Percentiles rank a stretch among this genome's conserved stretches.
These are phyloP conservation scores for Schizaphis graminum DNA, from an alignment of 2,888 invertebrate species.

Conservation along the genomic window DNA sequence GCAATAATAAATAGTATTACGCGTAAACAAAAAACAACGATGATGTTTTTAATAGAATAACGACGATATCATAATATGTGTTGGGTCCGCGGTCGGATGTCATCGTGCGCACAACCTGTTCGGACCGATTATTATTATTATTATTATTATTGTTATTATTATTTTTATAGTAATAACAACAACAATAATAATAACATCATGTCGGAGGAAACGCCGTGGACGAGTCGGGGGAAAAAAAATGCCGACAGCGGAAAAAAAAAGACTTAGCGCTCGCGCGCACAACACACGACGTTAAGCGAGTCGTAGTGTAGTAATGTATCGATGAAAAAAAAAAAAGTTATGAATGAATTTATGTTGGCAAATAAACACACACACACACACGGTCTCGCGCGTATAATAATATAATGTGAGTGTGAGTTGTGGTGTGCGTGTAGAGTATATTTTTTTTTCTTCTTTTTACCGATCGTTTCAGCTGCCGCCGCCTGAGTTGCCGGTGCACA, in stretches of 20 bases:
- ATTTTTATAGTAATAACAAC: neutral
- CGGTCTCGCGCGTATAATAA: neutral
- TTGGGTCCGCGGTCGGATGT: neutral
- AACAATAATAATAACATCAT: neutral
- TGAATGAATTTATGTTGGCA: slow-evolving; percentile 60
- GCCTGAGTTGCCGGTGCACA: slow-evolving; percentile 27
- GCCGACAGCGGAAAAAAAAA: slow-evolving; percentile 18
- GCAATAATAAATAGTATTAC: neutral
- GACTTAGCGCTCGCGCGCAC: neutral
- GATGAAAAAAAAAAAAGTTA: slow-evolving; percentile 46
- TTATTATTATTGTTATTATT: neutral
- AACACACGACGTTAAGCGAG: neutral
- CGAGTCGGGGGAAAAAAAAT: neutral
- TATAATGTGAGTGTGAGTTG: neutral
- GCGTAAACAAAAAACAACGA: neutral
- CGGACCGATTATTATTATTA: neutral
- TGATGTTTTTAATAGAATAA: neutral
- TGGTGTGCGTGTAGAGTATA: neutral
- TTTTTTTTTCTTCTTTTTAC: slow-evolving; percentile 44
- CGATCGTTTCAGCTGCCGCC: slow-evolving; percentile 64
- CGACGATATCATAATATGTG: neutral
- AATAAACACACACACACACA: slow-evolving; percentile 36
- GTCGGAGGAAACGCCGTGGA: neutral
- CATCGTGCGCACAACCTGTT: slow-evolving; percentile 18
- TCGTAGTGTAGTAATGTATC: neutral